Percentiles rank a stretch among this genome's conserved stretches.
phyloP scores from a whole-genome alignment of 92 coral and sea anemone species.

The Pocillopora grandis region DNA sequence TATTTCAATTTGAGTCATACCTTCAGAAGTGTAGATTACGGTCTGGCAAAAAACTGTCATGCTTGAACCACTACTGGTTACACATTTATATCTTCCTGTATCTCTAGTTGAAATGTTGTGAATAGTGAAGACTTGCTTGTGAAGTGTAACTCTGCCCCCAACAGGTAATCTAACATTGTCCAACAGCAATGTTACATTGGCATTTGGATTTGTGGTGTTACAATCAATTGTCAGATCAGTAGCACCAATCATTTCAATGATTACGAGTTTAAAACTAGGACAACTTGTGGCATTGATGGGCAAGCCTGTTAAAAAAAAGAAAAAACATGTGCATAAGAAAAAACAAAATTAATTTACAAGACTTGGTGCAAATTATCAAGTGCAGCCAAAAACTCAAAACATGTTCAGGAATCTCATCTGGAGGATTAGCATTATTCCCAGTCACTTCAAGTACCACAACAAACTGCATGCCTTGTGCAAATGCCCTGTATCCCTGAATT shows the following conservation, averaged over 20 bases:
- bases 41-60: no score
- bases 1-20: not conserved
- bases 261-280: not conserved
- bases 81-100: not conserved
- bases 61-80: constrained; percentile 7
- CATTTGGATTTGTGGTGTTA: constrained; percentile 14
- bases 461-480: no score
- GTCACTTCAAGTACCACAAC: no score
- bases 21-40: not conserved
- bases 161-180: not conserved
- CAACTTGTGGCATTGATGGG: not conserved
- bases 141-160: constrained; percentile 14
- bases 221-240: constrained; percentile 9
- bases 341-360: no score
- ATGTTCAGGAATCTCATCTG: no score
- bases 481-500: no score
- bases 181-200: not conserved
- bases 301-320: not conserved
- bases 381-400: no score
- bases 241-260: not conserved
- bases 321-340: not conserved
- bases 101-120: not conserved
- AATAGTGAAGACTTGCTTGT: constrained; percentile 18
- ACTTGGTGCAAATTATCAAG: not conserved
- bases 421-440: no score